phyloP scores from a whole-genome alignment of 2,888 invertebrate species.

The Xanthostigma xanthostigma region DNA sequence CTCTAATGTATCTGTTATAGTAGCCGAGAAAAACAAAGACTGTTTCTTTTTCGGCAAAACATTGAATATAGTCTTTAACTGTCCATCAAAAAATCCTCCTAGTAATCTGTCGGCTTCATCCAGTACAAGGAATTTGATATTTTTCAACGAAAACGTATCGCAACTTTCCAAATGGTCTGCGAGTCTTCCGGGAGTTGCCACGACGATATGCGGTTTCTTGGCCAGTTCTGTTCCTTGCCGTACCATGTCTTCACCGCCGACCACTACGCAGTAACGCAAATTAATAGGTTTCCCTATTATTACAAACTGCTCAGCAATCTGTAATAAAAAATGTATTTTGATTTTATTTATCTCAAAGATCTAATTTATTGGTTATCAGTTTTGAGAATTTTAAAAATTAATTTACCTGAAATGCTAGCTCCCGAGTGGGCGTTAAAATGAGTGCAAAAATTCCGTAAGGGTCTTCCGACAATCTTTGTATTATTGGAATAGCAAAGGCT shows the following conservation, averaged over 20 bases:
- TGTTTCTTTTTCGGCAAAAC: constrained; percentile 66
- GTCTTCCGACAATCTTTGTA: constrained; percentile 83
- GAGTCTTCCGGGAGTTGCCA: constrained; percentile 90
- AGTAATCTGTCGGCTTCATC: constrained; percentile 92
- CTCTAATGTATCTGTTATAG: constrained; percentile 71
- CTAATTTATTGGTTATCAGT: no score
- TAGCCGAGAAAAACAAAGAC: constrained; percentile 87
- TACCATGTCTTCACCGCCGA: constrained; percentile 92
- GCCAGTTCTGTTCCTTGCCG: constrained; percentile 72
- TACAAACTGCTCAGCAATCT: constrained; percentile 91
- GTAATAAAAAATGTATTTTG: constrained; percentile 17
- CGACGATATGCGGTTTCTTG: constrained; percentile 81
- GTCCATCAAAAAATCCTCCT: constrained; percentile 66
- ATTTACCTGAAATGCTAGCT: constrained; percentile 66
- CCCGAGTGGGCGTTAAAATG: constrained; percentile 88
- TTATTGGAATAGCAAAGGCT: constrained; percentile 88
- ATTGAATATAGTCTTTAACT: constrained; percentile 64
- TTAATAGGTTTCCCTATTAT: constrained; percentile 81
- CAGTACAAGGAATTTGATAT: constrained; percentile 73
- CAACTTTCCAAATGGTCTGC: constrained; percentile 87
- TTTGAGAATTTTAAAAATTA: background rate
- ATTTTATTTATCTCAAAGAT: no score
- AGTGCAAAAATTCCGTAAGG: constrained; percentile 94
- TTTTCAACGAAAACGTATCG: constrained; percentile 63
- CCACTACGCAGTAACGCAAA: constrained; percentile 69